Base-by-base conservation (phyloP, 35 echinoderm and acorn worm genomes). In the Acanthaster planci region DNA sequence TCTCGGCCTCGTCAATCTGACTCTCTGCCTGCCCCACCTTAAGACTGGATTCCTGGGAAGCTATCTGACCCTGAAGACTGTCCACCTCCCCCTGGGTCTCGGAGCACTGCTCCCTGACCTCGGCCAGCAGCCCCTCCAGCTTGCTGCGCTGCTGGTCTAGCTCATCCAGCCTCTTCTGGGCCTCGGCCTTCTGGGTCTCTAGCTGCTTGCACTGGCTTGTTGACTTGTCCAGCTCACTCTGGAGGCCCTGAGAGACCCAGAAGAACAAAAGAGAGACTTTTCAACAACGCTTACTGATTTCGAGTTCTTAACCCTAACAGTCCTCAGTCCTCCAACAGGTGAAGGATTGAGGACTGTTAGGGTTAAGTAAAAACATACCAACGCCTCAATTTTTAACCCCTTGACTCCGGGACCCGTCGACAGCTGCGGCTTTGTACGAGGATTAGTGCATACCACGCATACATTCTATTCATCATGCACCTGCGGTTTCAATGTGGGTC, bases 111-210 rank as follows among this genome's bases (percentile, higher is more conserved):
- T 77, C 21, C 37, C 94, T 89, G 3, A 94, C 96, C 82, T 99
- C 92, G 0, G 85, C 39, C 39, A 99, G 51, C 52, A 93, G 81
- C 59, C 81, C 89, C 37, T 99, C 96, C 84, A 94, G 76, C 83
- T 91, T 94, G 19, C 77, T 60, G 52, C 91, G 93, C 77, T 94
- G 96, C 68, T 94, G 84, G 51, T 99, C 96, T 35, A 99, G 40
- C 31, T 99, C 96, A 47, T 94, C 86, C 15, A 99, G 85, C 76
- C 90, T 99, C 81, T 86, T 91, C 60, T 99, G 88, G 14, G 96
- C 96, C 34, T 99, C 96, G 44, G 88, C 78, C 57, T 93, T 93
- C 68, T 99, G 92, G 14, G 83, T 83, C 57, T 94, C 92, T 27
- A 99, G 85, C 67, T 99, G 92, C 77, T 79, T 85, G n/a, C 89